Evolutionary conservation across 2,113 vertebrate genomes (phyloP).

Genomic region (Oceanodroma tethys): DNA sequence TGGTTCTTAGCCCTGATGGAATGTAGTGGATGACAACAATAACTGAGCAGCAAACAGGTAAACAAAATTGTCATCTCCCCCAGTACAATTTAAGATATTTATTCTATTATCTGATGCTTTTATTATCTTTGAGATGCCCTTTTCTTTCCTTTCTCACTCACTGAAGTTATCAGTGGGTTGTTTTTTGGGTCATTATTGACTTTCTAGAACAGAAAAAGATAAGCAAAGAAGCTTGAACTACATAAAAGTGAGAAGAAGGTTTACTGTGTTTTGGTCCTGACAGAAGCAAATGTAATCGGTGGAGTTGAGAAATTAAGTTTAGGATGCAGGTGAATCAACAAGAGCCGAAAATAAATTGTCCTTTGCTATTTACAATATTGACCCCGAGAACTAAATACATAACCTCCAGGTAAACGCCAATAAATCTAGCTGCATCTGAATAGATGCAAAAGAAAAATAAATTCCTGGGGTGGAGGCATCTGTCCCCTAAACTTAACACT

Average conservation of each 20-base stretch:
- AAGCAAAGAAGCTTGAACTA: not conserved
- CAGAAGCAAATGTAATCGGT: not conserved
- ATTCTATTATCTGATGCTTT: not conserved
- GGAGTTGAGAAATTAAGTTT: not conserved
- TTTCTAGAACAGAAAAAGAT: not conserved
- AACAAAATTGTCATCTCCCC: not conserved
- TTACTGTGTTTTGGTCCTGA: not conserved
- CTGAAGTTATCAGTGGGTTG: not conserved
- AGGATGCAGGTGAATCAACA: not conserved
- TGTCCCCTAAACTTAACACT: not conserved
- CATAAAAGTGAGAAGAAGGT: not conserved
- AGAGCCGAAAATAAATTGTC: not conserved
- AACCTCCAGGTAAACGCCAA: not conserved
- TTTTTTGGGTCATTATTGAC: not conserved
- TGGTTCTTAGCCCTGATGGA: not conserved
- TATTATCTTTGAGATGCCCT: not conserved
- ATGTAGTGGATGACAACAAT: not conserved
- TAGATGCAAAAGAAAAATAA: not conserved
- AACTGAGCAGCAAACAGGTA: not conserved
- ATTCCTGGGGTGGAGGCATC: not conserved
- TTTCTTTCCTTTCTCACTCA: not conserved
- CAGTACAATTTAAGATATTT: not conserved
- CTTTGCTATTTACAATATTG: constrained; percentile 17
- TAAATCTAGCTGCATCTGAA: not conserved
- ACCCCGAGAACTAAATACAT: constrained; percentile 27